Conservation (phyloP, 2,888 invertebrate species). For the Thymelicus sylvestris region DNA sequence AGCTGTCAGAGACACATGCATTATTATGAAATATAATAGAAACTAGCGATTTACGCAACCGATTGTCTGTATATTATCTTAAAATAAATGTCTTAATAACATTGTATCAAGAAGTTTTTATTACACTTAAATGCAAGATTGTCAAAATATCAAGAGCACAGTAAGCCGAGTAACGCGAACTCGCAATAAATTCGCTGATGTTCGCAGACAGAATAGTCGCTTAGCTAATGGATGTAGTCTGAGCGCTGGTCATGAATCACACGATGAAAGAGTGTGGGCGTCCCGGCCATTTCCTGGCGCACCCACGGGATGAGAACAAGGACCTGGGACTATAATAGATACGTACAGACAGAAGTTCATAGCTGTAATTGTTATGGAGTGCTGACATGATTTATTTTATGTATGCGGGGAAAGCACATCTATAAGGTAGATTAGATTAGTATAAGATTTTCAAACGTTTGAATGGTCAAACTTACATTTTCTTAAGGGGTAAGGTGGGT, state of each 20-base stretch:
- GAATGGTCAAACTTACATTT: no score
- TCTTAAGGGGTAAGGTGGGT: no score
- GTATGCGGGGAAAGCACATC: not conserved
- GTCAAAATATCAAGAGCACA: slow-evolving; percentile 13
- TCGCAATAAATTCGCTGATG: slow-evolving; percentile 44
- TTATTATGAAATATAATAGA: no score
- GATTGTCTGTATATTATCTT: no score
- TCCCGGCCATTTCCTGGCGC: slow-evolving; percentile 73
- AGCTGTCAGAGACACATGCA: no score
- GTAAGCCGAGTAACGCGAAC: slow-evolving; percentile 38
- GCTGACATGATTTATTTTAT: slow-evolving; percentile 27
- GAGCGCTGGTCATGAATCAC: slow-evolving; percentile 68
- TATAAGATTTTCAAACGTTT: no score
- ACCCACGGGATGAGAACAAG: slow-evolving; percentile 61
- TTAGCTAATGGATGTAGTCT: slow-evolving; percentile 46
- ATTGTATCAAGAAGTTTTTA: no score
- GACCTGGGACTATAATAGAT: slow-evolving; percentile 30
- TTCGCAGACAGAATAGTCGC: slow-evolving; percentile 43
- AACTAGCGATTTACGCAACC: no score
- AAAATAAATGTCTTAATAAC: no score
- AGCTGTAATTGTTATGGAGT: slow-evolving; percentile 24
- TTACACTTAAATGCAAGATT: no score
- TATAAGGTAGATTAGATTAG: not conserved
- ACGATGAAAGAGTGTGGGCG: slow-evolving; percentile 78
- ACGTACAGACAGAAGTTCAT: slow-evolving; percentile 28